phyloP scores from a whole-genome alignment of 2,113 vertebrate species.

The Tragulus kanchil region DNA sequence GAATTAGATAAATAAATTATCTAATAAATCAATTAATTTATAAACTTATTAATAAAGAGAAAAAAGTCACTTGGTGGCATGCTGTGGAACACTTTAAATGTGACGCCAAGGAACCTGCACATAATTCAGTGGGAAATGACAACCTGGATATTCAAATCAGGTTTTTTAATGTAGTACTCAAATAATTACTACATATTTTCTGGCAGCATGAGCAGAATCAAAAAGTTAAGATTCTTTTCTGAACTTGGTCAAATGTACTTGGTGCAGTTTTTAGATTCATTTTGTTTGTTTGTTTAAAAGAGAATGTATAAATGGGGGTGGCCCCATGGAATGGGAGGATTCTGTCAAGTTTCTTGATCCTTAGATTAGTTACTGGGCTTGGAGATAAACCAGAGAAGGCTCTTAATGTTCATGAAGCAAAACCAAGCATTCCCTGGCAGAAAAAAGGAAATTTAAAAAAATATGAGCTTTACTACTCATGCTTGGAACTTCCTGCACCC shows the following conservation, averaged over 20 bases:
- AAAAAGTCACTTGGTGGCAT: neutral
- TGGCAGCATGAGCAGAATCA: neutral
- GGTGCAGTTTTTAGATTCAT: neutral
- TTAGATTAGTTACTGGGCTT: neutral
- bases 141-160: neutral
- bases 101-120: neutral
- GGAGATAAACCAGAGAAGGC: constrained; percentile 9
- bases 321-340: too few species aligned
- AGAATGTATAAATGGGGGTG: neutral
- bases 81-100: neutral
- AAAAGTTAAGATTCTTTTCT: constrained; percentile 18
- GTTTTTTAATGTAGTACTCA: constrained; percentile 4
- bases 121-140: neutral
- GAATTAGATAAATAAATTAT: neutral
- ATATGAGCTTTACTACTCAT: neutral
- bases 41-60: too few species aligned
- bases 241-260: neutral
- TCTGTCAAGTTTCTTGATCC: neutral
- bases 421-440: neutral
- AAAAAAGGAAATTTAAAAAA: neutral
- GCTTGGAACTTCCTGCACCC: neutral
- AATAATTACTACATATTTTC: neutral
- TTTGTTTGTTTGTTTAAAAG: too few species aligned
- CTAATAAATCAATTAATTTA: too few species aligned
- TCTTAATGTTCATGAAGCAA: neutral